Evolutionary conservation across 1,140 invertebrate species (phyloP).

Genomic region (Bombus balteatus): DNA sequence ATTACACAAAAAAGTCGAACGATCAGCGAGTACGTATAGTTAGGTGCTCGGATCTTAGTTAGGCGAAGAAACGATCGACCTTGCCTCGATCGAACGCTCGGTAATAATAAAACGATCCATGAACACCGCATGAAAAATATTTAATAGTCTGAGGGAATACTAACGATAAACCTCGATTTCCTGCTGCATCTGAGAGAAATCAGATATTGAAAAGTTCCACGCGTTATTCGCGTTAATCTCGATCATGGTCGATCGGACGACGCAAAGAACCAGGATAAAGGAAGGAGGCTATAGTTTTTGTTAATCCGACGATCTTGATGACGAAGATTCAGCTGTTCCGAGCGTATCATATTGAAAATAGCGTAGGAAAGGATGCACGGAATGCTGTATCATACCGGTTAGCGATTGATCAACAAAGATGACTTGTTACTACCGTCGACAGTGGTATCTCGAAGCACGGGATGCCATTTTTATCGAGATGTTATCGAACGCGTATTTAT

Average conservation of each 20-base stretch:
- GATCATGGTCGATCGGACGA: not conserved
- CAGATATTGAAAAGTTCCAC: slow-evolving; percentile 13
- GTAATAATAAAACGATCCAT: slow-evolving; percentile 10
- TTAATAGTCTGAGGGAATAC: slow-evolving; percentile 18
- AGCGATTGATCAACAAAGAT: slow-evolving; percentile 54
- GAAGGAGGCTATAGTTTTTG: slow-evolving; percentile 33
- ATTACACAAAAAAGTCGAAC: not conserved
- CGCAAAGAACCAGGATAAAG: not conserved
- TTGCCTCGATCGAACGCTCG: not conserved
- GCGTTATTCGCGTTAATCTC: slow-evolving; percentile 18
- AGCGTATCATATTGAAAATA: slow-evolving; percentile 50
- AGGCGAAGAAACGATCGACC: slow-evolving; percentile 25
- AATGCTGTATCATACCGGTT: slow-evolving; percentile 50
- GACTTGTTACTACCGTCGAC: slow-evolving; percentile 52
- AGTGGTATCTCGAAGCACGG: not conserved
- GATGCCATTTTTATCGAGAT: slow-evolving; percentile 34
- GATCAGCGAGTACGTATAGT: not conserved
- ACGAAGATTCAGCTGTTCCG: slow-evolving; percentile 42
- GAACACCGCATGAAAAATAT: not conserved
- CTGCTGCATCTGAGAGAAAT: slow-evolving; percentile 1
- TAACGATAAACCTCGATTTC: slow-evolving; percentile 34
- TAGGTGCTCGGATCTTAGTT: slow-evolving; percentile 18
- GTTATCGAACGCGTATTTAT: slow-evolving; percentile 33
- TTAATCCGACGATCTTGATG: slow-evolving; percentile 43
- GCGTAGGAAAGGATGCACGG: slow-evolving; percentile 12